Conservation (phyloP, 2,113 vertebrate species). For the Hypanus sabinus region DNA sequence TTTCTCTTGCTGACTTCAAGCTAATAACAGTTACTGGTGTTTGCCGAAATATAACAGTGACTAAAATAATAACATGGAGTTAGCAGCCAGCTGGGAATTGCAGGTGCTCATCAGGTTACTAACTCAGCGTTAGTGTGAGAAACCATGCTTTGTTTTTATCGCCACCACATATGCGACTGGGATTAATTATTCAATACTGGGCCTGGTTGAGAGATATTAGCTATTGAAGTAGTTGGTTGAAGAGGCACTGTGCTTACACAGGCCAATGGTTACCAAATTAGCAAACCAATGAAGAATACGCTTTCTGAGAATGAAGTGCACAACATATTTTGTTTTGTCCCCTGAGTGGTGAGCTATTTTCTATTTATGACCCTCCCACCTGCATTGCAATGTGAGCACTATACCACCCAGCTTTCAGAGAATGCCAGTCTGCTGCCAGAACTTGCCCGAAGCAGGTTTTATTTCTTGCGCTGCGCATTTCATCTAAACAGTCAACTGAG, state of each 20-base stretch:
- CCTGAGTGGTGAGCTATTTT: not conserved
- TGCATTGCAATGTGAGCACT: not conserved
- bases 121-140: not conserved
- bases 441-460: not conserved
- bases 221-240: not conserved
- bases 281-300: not conserved
- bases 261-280: not conserved
- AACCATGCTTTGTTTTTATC: not conserved
- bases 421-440: not conserved
- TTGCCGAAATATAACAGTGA: too few relatives aligned
- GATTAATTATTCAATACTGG: not conserved
- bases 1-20: not conserved
- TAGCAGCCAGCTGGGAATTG: too few relatives aligned
- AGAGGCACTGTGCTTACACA: not conserved
- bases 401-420: not conserved
- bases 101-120: too few relatives aligned
- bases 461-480: not conserved
- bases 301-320: not conserved
- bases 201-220: not conserved
- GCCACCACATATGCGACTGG: too few relatives aligned
- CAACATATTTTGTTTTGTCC: not conserved
- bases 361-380: not conserved
- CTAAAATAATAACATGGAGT: too few relatives aligned
- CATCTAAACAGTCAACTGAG: conserved; percentile 2
- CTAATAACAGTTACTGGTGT: too few relatives aligned